Percentiles rank a stretch among this genome's conserved stretches.
phyloP scores from a whole-genome alignment of 2,888 invertebrate genomes.

The Nowickia ferox region DNA sequence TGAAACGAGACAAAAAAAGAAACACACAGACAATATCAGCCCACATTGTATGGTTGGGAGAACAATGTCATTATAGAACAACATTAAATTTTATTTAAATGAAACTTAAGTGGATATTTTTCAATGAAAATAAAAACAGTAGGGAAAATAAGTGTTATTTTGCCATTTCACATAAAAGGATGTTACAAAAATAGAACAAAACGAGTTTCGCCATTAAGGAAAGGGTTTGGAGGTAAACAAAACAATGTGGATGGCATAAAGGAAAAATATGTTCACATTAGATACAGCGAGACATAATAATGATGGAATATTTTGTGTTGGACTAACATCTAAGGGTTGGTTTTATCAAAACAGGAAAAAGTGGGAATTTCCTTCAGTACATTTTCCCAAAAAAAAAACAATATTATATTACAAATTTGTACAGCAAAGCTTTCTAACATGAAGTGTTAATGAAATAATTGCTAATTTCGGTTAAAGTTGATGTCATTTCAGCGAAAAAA shows the following conservation, averaged over 20 bases:
- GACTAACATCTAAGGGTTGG: neutral
- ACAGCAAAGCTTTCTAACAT: no score
- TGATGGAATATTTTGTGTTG: neutral
- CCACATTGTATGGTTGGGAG: conserved; percentile 41
- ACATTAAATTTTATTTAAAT: conserved; percentile 54
- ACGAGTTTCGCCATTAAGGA: conserved; percentile 29
- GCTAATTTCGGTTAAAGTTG: neutral
- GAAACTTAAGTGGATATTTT: conserved; percentile 29
- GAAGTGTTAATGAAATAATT: neutral
- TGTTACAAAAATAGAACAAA: conserved; percentile 9
- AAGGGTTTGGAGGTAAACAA: conserved; percentile 56
- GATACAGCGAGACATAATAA: conserved; percentile 7
- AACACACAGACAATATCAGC: conserved; percentile 23
- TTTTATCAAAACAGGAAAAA: neutral
- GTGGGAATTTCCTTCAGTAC: no score
- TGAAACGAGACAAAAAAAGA: conserved; percentile 32
- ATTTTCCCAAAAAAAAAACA: neutral
- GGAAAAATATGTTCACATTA: conserved; percentile 26
- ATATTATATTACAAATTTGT: no score
- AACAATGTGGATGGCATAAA: conserved; percentile 29
- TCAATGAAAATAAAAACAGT: neutral
- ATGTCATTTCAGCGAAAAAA: no score
- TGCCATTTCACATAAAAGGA: conserved; percentile 10
- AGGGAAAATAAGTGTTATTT: conserved; percentile 9
- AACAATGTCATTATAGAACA: conserved; percentile 54